Evolutionary conservation across 2,113 vertebrate genomes (phyloP).

Genomic region (Bufo gargarizans): DNA sequence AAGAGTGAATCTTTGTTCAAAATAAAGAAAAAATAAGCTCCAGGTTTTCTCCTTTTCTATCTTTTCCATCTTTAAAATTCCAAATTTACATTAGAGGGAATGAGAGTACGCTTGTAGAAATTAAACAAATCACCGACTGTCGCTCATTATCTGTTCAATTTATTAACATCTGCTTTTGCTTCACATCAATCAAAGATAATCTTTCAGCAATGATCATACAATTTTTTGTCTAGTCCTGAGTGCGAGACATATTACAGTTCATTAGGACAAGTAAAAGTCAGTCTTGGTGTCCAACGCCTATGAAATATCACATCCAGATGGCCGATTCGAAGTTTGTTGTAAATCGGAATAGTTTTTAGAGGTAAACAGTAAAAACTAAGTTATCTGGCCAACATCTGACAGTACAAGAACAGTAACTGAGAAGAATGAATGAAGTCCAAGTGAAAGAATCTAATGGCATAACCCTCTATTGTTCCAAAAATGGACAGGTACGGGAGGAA

Average conservation of each 20-base stretch:
- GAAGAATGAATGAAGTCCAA: too few species aligned
- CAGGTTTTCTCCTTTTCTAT: conserved; percentile 27
- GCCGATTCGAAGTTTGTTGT: not conserved
- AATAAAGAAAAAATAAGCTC: conserved; percentile 30
- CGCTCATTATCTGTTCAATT: conserved; percentile 53
- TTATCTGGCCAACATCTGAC: too few species aligned
- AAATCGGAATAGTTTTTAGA: not conserved
- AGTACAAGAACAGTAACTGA: too few species aligned
- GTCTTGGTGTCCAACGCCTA: conserved; percentile 38
- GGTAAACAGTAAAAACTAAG: conserved; percentile 8
- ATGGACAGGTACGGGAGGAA: too few species aligned
- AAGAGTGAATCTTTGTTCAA: conserved; percentile 40
- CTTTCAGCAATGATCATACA: conserved; percentile 47
- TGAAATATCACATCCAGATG: conserved; percentile 41
- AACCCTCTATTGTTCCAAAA: too few species aligned
- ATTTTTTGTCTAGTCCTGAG: conserved; percentile 52
- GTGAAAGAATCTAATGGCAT: too few species aligned
- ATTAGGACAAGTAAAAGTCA: conserved; percentile 34
- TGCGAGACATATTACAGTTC: conserved; percentile 45
- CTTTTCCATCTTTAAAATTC: conserved; percentile 36
- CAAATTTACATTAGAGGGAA: conserved; percentile 49
- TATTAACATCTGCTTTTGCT: conserved; percentile 54
- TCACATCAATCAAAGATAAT: conserved; percentile 56
- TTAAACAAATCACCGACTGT: conserved; percentile 48
- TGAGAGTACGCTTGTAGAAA: conserved; percentile 42